phyloP scores from a whole-genome alignment of 2,888 invertebrate genomes.

The Therioaphis trifolii region DNA sequence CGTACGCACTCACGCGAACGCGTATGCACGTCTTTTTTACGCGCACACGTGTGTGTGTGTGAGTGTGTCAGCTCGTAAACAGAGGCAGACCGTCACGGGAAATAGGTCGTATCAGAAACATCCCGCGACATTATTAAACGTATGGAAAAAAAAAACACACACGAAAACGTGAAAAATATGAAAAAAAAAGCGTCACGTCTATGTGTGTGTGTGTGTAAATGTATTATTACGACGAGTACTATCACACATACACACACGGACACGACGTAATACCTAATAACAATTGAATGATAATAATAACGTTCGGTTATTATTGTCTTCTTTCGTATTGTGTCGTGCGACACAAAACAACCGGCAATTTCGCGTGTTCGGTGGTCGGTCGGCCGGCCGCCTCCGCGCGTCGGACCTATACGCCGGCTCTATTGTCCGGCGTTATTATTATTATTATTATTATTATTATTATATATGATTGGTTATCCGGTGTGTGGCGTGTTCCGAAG shows the following conservation, averaged over 20 bases:
- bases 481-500: conserved; percentile 58
- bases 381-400: neutral
- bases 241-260: no score
- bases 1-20: no score
- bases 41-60: no score
- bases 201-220: neutral
- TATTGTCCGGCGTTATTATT: conserved; percentile 24
- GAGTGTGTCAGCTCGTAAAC: conserved; percentile 32
- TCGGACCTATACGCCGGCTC: conserved; percentile 2
- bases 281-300: conserved; percentile 7
- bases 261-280: neutral
- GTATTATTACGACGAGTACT: no score
- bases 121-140: neutral
- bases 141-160: neutral
- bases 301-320: conserved; percentile 33
- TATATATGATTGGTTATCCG: conserved; percentile 57
- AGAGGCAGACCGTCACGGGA: conserved; percentile 48
- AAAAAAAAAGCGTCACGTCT: neutral
- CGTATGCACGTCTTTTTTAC: no score
- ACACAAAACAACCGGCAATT: conserved; percentile 59
- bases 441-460: neutral
- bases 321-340: conserved; percentile 45
- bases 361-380: conserved; percentile 42
- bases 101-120: conserved; percentile 54
- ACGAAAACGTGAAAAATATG: neutral